Percentiles rank a stretch among this genome's conserved stretches.
These are phyloP conservation scores for Eucriotettix oculatus DNA, from an alignment of 2,888 invertebrate species.

Conservation along the genomic window DNA sequence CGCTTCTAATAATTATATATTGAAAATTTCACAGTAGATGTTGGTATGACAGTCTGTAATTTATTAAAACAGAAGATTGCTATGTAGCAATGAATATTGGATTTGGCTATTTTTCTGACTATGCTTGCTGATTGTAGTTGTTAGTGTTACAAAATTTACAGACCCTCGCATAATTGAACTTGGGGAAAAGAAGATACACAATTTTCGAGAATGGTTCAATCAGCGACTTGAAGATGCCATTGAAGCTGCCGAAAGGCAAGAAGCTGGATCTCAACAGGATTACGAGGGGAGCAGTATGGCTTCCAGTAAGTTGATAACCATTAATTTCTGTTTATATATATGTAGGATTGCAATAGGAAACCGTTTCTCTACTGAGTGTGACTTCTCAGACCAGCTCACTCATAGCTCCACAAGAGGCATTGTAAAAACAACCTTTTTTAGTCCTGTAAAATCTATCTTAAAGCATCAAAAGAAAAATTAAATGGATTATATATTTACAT, in stretches of 20 bases:
- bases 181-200: slow-evolving; percentile 49
- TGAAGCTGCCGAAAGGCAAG: slow-evolving; percentile 46
- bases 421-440: no score
- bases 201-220: slow-evolving; percentile 65
- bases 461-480: no score
- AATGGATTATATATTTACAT: no score
- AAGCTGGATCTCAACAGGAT: slow-evolving; percentile 2
- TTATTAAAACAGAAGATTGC: background rate
- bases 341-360: no score
- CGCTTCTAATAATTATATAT: no score
- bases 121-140: background rate
- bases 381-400: no score
- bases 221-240: slow-evolving; percentile 72
- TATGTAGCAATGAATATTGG: slow-evolving; percentile 1
- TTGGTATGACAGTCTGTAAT: background rate
- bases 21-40: no score
- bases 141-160: slow-evolving; percentile 21
- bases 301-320: background rate
- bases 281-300: background rate
- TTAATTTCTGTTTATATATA: no score
- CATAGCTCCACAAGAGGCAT: no score
- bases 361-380: no score
- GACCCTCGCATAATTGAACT: slow-evolving; percentile 67
- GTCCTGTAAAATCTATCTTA: no score
- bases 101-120: background rate